Evolutionary conservation across 2,113 vertebrate species (phyloP), one percentile per base, ranked within the genome.

Genomic region (Hemicordylus capensis): DNA sequence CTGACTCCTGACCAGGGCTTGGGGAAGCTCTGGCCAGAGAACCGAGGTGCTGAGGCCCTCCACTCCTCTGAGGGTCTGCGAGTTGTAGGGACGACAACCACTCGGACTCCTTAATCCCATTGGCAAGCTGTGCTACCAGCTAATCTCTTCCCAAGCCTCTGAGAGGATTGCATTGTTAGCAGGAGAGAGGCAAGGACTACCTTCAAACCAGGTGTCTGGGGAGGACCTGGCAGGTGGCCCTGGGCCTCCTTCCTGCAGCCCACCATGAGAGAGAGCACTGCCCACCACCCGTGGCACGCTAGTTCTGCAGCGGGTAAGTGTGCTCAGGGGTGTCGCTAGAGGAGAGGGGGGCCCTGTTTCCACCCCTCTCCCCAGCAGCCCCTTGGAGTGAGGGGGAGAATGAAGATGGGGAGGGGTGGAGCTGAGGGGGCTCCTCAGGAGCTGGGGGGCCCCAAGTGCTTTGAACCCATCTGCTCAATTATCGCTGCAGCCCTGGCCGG

Each of bases 91-190:
- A 17, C 11, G 17, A 0, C 76, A 70, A 59, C 85, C 84, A 84
- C 87, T 89, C 87, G 0, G 17, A 75, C 78, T 64, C 3, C 4
- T 42, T 93, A 94, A 94, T 95, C 93, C 89, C 81, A 89, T 93
- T 88, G 84, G 81, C 8, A 0, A 58, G 76, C 80, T 54, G 89
- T 0, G 0, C 77, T 54, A 85, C n/a, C 44, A 61, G 81, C 82
- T 94, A 94, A 95, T 95, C 93, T 69, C 14, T 37, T 26, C 10
- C 34, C 56, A n/a, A 69, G 85, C 69, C 44, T 8, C 58, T 46
- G 20, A 84, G 42, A 28, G 77, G 28, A 76, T 70, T 61, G 67
- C 26, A 70, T 39, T 37, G 44, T 51, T 12, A 37, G 42, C 59
- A 14, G 34, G 44, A 61, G 4, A 39, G 42, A 19, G 4, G 54